A percentile compares a stretch with the other conserved stretches of the same genome.
Evolutionary conservation across 2,888 invertebrate genomes (phyloP).

Genomic region (Phanerotoma sp.): DNA sequence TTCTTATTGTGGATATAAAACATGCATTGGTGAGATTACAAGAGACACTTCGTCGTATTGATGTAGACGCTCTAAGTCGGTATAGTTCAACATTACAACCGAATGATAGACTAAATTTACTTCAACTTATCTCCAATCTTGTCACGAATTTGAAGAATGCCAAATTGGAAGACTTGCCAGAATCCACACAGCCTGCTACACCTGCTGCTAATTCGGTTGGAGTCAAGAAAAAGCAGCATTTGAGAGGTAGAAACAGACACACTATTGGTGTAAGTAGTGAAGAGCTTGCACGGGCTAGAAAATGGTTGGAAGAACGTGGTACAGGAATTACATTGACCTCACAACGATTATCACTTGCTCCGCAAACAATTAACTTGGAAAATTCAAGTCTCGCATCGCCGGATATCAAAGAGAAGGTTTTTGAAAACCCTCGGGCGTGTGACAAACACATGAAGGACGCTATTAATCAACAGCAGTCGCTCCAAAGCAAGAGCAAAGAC

Average conservation of each 20-base stretch:
- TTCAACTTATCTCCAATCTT: constrained; percentile 70
- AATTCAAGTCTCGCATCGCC: neutral
- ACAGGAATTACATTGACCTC: neutral
- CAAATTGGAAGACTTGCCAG: constrained; percentile 55
- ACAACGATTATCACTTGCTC: neutral
- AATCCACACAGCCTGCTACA: constrained; percentile 45
- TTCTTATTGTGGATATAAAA: constrained; percentile 74
- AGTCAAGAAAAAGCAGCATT: constrained; percentile 43
- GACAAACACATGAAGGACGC: constrained; percentile 53
- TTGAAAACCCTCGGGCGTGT: constrained; percentile 3
- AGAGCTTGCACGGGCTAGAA: constrained; percentile 77
- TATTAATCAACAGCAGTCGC: constrained; percentile 52
- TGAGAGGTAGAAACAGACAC: constrained; percentile 68
- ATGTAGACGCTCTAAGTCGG: constrained; percentile 59
- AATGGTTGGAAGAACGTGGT: constrained; percentile 63
- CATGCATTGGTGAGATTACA: constrained; percentile 75
- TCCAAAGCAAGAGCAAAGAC: constrained; percentile 42
- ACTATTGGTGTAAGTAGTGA: constrained; percentile 83
- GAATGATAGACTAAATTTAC: constrained; percentile 63
- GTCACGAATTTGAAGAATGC: constrained; percentile 61
- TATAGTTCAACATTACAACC: constrained; percentile 60
- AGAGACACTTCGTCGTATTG: constrained; percentile 65
- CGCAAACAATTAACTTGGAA: constrained; percentile 9
- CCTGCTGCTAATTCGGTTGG: constrained; percentile 45
- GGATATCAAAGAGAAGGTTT: constrained; percentile 10